A percentile compares a stretch with the other conserved stretches of the same genome.
Conservation (phyloP, 2,113 vertebrate genomes). For the Deroptyus accipitrinus region DNA sequence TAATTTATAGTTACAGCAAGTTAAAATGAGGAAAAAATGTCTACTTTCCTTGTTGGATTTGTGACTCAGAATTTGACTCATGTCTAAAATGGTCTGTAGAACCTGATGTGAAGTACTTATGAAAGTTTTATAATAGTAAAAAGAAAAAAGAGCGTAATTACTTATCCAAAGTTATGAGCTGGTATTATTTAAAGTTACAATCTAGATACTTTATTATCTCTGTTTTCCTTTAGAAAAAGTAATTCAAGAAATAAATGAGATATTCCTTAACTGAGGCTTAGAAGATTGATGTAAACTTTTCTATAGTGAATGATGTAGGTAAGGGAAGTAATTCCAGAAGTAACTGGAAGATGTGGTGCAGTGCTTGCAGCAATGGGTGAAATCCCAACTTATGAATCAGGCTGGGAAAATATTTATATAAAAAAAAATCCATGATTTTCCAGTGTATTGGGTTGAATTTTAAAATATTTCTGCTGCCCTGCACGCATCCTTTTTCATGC, state of each 20-base stretch:
- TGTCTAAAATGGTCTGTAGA: background rate
- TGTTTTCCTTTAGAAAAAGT: background rate
- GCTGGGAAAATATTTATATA: background rate
- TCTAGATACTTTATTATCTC: background rate
- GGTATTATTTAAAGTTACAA: background rate
- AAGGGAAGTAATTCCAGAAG: background rate
- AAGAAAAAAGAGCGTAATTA: background rate
- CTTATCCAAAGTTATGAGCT: background rate
- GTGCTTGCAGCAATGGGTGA: background rate
- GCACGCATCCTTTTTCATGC: background rate
- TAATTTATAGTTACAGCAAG: background rate
- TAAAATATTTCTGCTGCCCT: background rate
- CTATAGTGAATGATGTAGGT: fast-evolving
- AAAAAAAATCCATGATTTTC: background rate
- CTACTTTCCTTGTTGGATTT: background rate
- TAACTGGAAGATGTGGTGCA: background rate
- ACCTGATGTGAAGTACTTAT: background rate
- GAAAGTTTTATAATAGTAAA: background rate
- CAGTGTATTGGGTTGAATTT: background rate
- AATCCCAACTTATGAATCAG: background rate
- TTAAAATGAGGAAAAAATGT: background rate
- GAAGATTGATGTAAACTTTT: background rate
- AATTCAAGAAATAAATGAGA: background rate
- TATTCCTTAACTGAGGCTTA: background rate
- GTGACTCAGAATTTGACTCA: background rate